phyloP scores from a whole-genome alignment of 2,113 vertebrate genomes.

The Conger conger region DNA sequence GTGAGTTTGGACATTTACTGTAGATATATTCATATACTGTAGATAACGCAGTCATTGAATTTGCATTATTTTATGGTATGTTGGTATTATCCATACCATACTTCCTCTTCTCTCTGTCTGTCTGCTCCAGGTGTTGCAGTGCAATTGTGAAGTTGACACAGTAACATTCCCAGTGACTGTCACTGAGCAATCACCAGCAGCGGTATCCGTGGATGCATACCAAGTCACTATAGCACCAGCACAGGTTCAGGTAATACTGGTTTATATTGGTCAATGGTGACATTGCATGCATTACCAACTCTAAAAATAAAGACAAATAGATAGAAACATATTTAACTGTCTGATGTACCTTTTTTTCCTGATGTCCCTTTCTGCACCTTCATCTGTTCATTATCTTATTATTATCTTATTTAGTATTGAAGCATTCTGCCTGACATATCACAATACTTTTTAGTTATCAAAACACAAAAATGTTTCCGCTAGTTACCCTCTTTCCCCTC shows the following conservation, averaged over 20 bases:
- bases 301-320: constrained; percentile 20
- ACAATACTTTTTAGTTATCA: no score
- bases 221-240: constrained; percentile 80
- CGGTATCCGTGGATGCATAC: constrained; percentile 93
- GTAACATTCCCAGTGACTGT: constrained; percentile 89
- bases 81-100: not conserved
- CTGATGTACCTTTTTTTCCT: no score
- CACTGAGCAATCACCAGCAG: constrained; percentile 87
- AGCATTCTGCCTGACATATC: not conserved
- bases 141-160: constrained; percentile 79
- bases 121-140: constrained; percentile 78
- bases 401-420: no score
- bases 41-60: not conserved
- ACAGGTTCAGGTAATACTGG: constrained; percentile 78
- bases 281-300: constrained; percentile 16
- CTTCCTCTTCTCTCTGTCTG: constrained; percentile 4
- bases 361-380: no score
- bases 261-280: constrained; percentile 36
- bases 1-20: constrained; percentile 66
- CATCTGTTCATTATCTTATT: no score
- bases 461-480: no score
- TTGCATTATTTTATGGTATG: not conserved
- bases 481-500: constrained; percentile 3
- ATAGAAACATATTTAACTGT: no score
- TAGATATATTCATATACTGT: not conserved